Conservation (phyloP, 1,140 invertebrate species). For the Zaprionus africanus region DNA sequence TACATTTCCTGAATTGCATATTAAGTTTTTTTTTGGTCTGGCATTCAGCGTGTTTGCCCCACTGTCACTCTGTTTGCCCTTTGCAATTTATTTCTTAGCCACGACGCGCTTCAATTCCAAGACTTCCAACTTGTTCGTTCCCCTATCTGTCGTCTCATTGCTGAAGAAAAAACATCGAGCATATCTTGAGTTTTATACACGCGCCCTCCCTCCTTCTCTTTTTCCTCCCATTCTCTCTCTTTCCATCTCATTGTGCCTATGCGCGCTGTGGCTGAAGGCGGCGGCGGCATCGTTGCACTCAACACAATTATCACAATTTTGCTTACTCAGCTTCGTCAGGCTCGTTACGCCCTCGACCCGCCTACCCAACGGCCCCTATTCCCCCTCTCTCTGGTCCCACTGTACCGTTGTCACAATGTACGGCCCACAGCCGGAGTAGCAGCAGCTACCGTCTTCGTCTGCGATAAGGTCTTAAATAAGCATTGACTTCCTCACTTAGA, state of each 20-base stretch:
- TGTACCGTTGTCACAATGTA: constrained; percentile 22
- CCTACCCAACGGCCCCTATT: neutral
- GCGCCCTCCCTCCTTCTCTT: constrained; percentile 20
- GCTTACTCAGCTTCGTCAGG: constrained; percentile 79
- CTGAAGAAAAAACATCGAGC: constrained; percentile 41
- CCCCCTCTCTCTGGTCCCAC: no score
- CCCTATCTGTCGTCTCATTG: constrained; percentile 31
- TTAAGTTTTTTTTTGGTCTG: neutral
- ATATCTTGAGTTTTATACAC: constrained; percentile 73
- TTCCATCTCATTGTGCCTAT: constrained; percentile 33
- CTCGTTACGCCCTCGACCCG: constrained; percentile 48
- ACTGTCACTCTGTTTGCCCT: constrained; percentile 55
- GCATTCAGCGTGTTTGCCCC: constrained; percentile 26
- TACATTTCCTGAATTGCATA: neutral
- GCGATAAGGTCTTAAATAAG: constrained; percentile 79
- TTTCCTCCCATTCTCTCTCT: constrained; percentile 1
- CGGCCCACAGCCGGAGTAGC: constrained; percentile 43
- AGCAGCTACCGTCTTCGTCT: constrained; percentile 56
- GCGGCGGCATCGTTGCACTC: constrained; percentile 50
- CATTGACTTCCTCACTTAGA: constrained; percentile 76
- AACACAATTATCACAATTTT: constrained; percentile 82
- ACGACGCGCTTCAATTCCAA: constrained; percentile 71
- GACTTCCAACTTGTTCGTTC: constrained; percentile 24
- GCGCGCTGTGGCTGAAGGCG: constrained; percentile 32
- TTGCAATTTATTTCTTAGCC: constrained; percentile 63